Evolutionary conservation across 1,140 invertebrate genomes (phyloP), one percentile per base, ranked within the genome.

Genomic region (Chelonus insularis): DNA sequence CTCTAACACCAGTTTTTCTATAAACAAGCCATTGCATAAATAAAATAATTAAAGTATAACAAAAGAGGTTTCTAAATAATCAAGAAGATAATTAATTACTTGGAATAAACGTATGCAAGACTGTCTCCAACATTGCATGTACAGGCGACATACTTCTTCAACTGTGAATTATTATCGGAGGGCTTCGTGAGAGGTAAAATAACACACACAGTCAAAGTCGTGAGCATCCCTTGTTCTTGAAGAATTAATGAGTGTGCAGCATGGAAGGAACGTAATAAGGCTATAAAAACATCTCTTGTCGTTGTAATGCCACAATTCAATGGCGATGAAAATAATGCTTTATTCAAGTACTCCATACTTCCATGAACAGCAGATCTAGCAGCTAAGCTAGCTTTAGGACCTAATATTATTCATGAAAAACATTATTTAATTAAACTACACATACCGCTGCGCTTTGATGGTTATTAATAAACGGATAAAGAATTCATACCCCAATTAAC

Each of bases 121-220:
- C 90, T 93, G 74, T 96, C 94, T 1, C 94, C 94, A 16, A 96
- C 93, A 76, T 96, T 96, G 69, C 94, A 94, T 32, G 91, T 88
- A 77, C 95, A 97, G 7, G 92, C 91, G 51, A 93, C 87, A 78
- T 87, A 94, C 69, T 88, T 85, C 71, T 77, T 82, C 60, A 60
- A 36, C 34, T 23, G 60, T 56, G 66, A 60, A 60, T 82, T 82
- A 41, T 72, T 68, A 25, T 71, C 72, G 3, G 63, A 63, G 16
- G 71, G 54, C 58, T 65, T 69, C 21, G 75, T 72, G 63, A 88
- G 69, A 47, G 91, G 93, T 69, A 88, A 84, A 50, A 95, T 84
- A 50, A 91, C 84, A 51, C 90, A 91, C 16, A 91, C 89, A 52
- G 91, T 93, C 36, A 96, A 80, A 1, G 94, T 96, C 1, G 94